Conservation (phyloP, 2,113 vertebrate species). For the Brachyhypopomus gauderio region DNA sequence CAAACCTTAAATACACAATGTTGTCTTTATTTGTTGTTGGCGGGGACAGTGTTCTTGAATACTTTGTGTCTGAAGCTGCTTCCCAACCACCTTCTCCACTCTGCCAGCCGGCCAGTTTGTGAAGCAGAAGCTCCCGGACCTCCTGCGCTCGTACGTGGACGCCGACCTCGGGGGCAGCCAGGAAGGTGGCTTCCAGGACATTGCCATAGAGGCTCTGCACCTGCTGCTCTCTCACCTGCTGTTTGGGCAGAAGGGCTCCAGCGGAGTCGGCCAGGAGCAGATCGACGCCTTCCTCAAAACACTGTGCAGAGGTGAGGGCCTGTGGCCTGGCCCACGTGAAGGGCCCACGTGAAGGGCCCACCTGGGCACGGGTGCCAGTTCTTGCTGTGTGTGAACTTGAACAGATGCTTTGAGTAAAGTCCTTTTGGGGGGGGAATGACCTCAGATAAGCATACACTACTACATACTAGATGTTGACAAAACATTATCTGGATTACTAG, state of each 20-base stretch:
- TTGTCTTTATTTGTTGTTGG: background rate
- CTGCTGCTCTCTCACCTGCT: conserved; percentile 99
- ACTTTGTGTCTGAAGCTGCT: background rate
- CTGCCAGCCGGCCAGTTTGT: conserved; percentile 89
- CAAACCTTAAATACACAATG: too few relatives aligned
- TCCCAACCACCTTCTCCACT: background rate
- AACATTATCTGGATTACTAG: too few relatives aligned
- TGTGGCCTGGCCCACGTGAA: too few relatives aligned
- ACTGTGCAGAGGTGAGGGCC: conserved; percentile 89
- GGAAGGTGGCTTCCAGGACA: conserved; percentile 99
- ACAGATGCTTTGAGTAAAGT: too few relatives aligned
- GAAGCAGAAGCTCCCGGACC: conserved; percentile 98
- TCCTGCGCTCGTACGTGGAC: conserved; percentile 98
- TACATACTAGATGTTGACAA: too few relatives aligned
- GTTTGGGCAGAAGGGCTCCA: conserved; percentile 98
- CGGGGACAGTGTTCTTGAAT: background rate
- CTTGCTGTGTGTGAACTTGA: too few relatives aligned
- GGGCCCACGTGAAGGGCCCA: too few relatives aligned
- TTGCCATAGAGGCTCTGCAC: conserved; percentile 99
- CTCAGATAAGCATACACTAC: too few relatives aligned
- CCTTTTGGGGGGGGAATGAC: too few relatives aligned
- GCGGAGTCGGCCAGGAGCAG: conserved; percentile 98
- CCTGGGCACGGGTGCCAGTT: too few relatives aligned
- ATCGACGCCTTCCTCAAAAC: conserved; percentile 99
- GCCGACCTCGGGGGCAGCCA: conserved; percentile 97